Evolutionary conservation across 92 coral and sea anemone genomes (phyloP).

Genomic region (Siderastrea radians): DNA sequence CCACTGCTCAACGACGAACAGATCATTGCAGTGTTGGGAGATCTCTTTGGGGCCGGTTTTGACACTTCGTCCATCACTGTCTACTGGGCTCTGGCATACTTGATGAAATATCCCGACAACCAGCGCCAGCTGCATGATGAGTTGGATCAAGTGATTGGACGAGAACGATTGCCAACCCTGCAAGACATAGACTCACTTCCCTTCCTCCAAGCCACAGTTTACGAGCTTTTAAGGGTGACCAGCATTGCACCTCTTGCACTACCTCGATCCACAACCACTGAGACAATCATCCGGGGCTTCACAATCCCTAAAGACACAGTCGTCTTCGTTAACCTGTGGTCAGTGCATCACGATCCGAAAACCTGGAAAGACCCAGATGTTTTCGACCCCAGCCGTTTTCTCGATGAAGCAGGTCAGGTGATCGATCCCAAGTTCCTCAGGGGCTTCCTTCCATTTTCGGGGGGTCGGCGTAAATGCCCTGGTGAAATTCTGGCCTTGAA

Average conservation of each 20-base stretch:
- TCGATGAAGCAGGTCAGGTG: slow-evolving; percentile 45
- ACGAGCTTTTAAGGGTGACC: slow-evolving; percentile 79
- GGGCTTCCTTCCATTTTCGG: slow-evolving; percentile 54
- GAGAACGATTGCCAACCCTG: slow-evolving; percentile 62
- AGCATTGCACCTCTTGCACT: slow-evolving; percentile 68
- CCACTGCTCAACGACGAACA: slow-evolving; percentile 47
- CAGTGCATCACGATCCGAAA: slow-evolving; percentile 43
- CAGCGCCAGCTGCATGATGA: slow-evolving; percentile 77
- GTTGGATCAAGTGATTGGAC: slow-evolving; percentile 72
- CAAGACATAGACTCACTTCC: slow-evolving; percentile 73
- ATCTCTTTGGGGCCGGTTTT: slow-evolving; percentile 81
- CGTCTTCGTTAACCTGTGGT: slow-evolving; percentile 60
- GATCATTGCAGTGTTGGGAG: slow-evolving; percentile 52
- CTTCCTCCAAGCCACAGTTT: slow-evolving; percentile 67
- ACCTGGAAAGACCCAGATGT: slow-evolving; percentile 67
- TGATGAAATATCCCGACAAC: slow-evolving; percentile 63
- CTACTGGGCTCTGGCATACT: slow-evolving; percentile 80
- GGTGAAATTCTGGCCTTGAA: slow-evolving; percentile 46
- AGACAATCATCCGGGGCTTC: slow-evolving; percentile 62
- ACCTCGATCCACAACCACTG: slow-evolving; percentile 80
- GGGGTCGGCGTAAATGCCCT: slow-evolving; percentile 63
- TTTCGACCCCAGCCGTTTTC: slow-evolving; percentile 58
- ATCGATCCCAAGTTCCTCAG: slow-evolving; percentile 42
- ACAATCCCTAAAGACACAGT: slow-evolving; percentile 75
- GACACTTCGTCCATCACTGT: slow-evolving; percentile 71